These are phyloP conservation scores for Sarcophaga caerulescens DNA, from an alignment of 2,888 invertebrate species.

Conservation along the genomic window DNA sequence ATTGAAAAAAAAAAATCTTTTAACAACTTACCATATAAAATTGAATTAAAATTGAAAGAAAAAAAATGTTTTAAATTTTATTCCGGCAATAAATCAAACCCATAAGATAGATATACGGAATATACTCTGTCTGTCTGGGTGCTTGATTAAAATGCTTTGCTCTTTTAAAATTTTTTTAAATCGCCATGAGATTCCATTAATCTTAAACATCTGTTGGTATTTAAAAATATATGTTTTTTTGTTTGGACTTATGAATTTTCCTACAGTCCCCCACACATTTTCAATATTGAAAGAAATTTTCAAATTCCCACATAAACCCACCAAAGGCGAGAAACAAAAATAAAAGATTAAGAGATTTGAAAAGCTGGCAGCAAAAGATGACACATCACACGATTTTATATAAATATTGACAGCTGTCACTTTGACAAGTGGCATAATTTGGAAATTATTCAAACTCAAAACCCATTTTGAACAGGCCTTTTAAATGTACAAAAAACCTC, in stretches of 20 bases:
- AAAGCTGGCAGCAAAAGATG: background rate
- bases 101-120: background rate
- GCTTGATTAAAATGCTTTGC: background rate
- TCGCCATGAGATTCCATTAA: constrained; percentile 42
- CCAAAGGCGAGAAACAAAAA: background rate
- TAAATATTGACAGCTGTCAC: background rate
- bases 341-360: background rate
- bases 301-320: background rate
- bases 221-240: constrained; percentile 5
- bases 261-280: background rate
- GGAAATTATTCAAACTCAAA: background rate
- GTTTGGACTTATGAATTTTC: too few species aligned
- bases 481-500: background rate
- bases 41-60: background rate
- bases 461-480: background rate
- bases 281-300: background rate
- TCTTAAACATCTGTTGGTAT: constrained; percentile 63
- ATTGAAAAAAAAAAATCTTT: background rate
- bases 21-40: background rate
- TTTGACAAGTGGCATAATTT: background rate
- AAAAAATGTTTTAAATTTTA: background rate
- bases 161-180: constrained; percentile 8
- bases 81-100: background rate
- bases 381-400: background rate
- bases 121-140: background rate